Evolutionary conservation across 2,888 invertebrate genomes (phyloP).

Genomic region (Meghimatium bilineatum): DNA sequence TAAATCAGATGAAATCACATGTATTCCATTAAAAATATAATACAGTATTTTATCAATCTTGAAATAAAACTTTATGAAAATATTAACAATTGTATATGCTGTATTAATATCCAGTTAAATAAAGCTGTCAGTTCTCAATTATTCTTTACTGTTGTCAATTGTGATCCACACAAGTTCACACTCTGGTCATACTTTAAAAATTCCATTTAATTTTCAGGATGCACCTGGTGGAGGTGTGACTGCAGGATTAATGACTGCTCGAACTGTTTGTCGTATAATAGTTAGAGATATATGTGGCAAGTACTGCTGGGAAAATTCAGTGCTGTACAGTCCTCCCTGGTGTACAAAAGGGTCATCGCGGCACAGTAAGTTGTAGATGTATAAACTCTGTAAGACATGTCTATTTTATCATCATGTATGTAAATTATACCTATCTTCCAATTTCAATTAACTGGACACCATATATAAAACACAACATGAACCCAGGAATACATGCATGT

Average conservation of each 20-base stretch:
- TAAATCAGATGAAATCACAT: no score
- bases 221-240: constrained; percentile 87
- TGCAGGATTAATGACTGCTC: constrained; percentile 86
- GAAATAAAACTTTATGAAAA: no score
- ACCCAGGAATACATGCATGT: no score
- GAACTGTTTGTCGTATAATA: constrained; percentile 87
- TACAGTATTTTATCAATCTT: no score
- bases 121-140: no score
- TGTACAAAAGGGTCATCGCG: constrained; percentile 72
- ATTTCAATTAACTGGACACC: no score
- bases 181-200: neutral
- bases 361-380: constrained; percentile 6
- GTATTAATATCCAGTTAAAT: no score
- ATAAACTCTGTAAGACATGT: neutral
- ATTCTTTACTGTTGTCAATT: no score
- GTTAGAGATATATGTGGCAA: constrained; percentile 94
- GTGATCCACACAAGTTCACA: neutral
- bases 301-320: constrained; percentile 96
- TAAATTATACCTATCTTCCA: no score
- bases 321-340: constrained; percentile 82
- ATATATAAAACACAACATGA: no score
- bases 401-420: neutral
- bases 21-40: no score
- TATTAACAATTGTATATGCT: no score
- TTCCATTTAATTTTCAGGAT: constrained; percentile 74